phyloP scores from a whole-genome alignment of 2,113 vertebrate genomes.

The Microtus pennsylvanicus region DNA sequence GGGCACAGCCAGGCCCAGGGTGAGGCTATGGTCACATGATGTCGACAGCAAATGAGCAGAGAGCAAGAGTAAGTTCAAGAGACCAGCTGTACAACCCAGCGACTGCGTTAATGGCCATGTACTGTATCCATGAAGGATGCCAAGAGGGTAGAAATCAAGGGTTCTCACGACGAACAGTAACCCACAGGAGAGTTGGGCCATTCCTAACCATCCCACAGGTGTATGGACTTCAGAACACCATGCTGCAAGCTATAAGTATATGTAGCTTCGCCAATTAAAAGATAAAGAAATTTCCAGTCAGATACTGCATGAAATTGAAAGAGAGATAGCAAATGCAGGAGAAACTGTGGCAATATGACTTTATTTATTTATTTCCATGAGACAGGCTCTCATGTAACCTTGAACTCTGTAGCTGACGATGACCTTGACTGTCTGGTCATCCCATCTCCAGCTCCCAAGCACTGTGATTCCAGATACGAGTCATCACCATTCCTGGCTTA shows the following conservation, averaged over 20 bases:
- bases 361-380: neutral
- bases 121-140: neutral
- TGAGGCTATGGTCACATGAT: neutral
- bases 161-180: neutral
- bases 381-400: neutral
- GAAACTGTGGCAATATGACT: neutral
- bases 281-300: neutral
- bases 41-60: neutral
- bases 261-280: neutral
- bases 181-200: too few relatives aligned
- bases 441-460: neutral
- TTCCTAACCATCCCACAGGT: neutral
- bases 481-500: neutral
- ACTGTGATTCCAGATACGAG: neutral
- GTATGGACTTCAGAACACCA: neutral
- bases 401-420: neutral
- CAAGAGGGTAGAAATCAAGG: neutral
- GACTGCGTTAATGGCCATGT: neutral
- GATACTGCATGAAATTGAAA: neutral
- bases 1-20: neutral
- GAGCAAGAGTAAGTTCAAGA: neutral
- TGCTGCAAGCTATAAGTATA: neutral
- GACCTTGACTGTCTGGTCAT: neutral
- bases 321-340: neutral
- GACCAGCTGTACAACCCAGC: neutral